Evolutionary conservation across 2,888 invertebrate genomes (phyloP), one percentile per base, ranked within the genome.

Genomic region (Pristionchus entomophagus): DNA sequence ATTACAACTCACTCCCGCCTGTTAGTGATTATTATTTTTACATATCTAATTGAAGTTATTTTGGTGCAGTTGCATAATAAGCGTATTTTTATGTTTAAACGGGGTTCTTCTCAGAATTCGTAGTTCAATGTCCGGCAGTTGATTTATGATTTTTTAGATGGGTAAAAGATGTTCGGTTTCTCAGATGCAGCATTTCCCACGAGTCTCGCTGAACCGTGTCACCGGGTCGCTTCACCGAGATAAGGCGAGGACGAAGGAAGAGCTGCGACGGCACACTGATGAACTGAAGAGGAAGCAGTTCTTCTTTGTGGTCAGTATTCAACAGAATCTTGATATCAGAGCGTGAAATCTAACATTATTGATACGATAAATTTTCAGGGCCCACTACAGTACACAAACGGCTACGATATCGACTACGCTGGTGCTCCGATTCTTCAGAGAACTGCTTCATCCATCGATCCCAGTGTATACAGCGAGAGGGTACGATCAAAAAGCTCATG

Each of bases 201-300:
- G 83, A 3, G 26, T 65, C 32, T 29, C 62, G 1, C 83, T 84
- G 22, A 84, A 84, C 38, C 49, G 83, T 3, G 49, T 84, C 17
- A 65, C 22, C n/a, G 83, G 65, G 22, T 65, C 83, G 14, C 83
- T 84, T 12, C 49, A 35, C 4, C 12, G 83, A 22, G 45, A 35
- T 8, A 45, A 65, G 29, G 14, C 62, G 8, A 32, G 19, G 65
- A 26, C 62, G 32, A 62, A 65, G 35, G 83, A 45, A 19, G 83
- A 84, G 32, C 19, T 65, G 45, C 29, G 83, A 84, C 29, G 65
- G 32, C 83, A 84, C 22, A 65, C 83, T 17, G 83, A 84, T 84
- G 65, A 84, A 65, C 32, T 84, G 45, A 84, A 29, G 10, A 84
- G 83, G 49, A 82, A 82, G 41, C 82, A 82, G 45, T 82, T 82